Base-by-base conservation (phyloP, 1,140 invertebrate genomes). In the Pseudomyrmex flavicornis region DNA sequence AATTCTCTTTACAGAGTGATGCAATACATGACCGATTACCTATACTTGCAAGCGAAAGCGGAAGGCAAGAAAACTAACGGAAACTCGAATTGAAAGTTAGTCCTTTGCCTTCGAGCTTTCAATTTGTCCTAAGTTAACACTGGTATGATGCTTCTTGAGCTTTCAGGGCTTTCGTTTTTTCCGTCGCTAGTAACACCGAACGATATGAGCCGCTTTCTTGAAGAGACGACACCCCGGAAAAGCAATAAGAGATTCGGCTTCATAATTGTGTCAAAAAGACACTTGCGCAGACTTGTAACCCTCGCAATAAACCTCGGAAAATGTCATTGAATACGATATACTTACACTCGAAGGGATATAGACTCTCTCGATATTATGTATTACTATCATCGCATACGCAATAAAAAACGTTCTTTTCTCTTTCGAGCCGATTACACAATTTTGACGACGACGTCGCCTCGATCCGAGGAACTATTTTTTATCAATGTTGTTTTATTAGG, bases 101-200 rank as follows among this genome's bases (percentile, higher is more conserved):
- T 48, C 66, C 75, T 48, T 66, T 20, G 52, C 35, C 77, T 76
- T 79, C 48, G 86, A 86, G 76, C 80, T 86, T 86, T 88, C 89
- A 90, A 90, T 90, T 90, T 88, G 84, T 90, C 86, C 73, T 82
- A 88, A 90, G 89, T 90, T 90, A 90, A 90, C 88, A 90, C 52
- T 61, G 65, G 69, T 84, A 62, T 83, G 58, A 80, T 56, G 70
- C 7, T 35, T 12, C 46, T 65, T 17, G 52, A 35, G 13, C 58
- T 65, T 84, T 73, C 35, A 12, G 17, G n/a, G 58, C 69, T 85
- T 82, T 82, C 80, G 46, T 87, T 88, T 80, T 61, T 72, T 59
- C 48, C 26, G 70, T 62, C 56, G 22, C 22, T 9, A 2, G 13
- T 48, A 48, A 56, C 50, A 9, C 44, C 46, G 50, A 72, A 20